Evolutionary conservation across 2,797 vertebrate genomes (phyloP), one percentile per base, ranked within the genome.

Genomic region (Clarias laeviceps): DNA sequence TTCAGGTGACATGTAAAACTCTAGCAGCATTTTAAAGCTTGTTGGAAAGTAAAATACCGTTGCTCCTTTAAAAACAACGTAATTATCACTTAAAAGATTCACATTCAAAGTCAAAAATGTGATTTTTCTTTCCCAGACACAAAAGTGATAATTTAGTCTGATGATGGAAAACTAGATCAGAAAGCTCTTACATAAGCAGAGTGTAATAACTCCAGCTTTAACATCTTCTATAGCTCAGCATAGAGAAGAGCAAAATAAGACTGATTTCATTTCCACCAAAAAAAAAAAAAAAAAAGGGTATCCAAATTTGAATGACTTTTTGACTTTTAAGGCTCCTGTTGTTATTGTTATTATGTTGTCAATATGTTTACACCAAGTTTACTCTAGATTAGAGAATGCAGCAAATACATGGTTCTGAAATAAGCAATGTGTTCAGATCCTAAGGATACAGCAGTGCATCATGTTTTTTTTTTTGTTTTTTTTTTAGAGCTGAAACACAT

Each of bases 61-160:
- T 27, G 76, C 70, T 34, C 73, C 18, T 68, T 56, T 64, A 83
- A 82, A 86, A 73, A 83, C 22, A 76, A 84, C 22, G 61, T 8
- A 82, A 85, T 70, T 45, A 32, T 65, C 82, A 87, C 57, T 32
- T 79, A 86, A 80, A 79, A 40, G n/a, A 59, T 83, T 79, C 29
- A 85, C 72, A 65, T 73, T 82, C 34, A 45, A 87, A 69, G 62
- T 65, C 56, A 54, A 83, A 37, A 82, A 7, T 73, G 54, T 65
- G 24, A 74, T 32, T 22, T 82, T 32, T 54, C 50, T 54, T 84
- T 70, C 76, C 32, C 61, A 73, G 73, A 74, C 40, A 40, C 5
- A 84, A 87, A 40, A 45, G 59, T 18, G 17, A 57, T 37, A 1
- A 32, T 40, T 54, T n/a, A 40, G 57, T 45, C 20, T 50, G 50